These are phyloP conservation scores for Heliconius cydno DNA, from an alignment of 2,888 invertebrate genomes.

Conservation along the genomic window DNA sequence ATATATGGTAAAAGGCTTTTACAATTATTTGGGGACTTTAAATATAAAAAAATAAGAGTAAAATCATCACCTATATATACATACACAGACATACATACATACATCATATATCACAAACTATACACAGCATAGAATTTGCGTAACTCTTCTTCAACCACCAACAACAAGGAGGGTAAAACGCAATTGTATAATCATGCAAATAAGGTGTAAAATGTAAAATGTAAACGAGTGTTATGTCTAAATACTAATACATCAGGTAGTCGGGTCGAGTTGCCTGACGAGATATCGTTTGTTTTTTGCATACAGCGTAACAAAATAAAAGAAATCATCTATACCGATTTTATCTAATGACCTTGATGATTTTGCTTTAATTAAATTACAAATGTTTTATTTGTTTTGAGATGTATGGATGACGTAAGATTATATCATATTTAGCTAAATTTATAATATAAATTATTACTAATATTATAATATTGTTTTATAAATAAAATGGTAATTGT, in stretches of 20 bases:
- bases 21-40: no score
- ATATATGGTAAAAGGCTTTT: no score
- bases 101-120: not conserved
- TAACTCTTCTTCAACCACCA: conserved; percentile 25
- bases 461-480: not conserved
- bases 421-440: not conserved
- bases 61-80: not conserved
- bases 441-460: not conserved
- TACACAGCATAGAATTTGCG: not conserved
- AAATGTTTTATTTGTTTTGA: not conserved
- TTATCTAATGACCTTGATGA: conserved; percentile 27
- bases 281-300: conserved; percentile 33
- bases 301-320: conserved; percentile 23
- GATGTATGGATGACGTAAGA: not conserved
- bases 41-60: no score
- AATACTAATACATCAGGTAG: conserved; percentile 30
- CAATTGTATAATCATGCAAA: conserved; percentile 38
- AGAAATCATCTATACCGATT: conserved; percentile 1
- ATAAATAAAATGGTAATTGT: not conserved
- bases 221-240: conserved; percentile 14
- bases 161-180: conserved; percentile 19
- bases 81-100: not conserved
- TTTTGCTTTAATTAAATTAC: conserved; percentile 20
- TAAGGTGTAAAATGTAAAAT: conserved; percentile 31
- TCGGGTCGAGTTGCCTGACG: conserved; percentile 29